Percentiles rank a stretch among this genome's conserved stretches.
phyloP scores from a whole-genome alignment of 2,888 invertebrate genomes.

The Phasia obesa region DNA sequence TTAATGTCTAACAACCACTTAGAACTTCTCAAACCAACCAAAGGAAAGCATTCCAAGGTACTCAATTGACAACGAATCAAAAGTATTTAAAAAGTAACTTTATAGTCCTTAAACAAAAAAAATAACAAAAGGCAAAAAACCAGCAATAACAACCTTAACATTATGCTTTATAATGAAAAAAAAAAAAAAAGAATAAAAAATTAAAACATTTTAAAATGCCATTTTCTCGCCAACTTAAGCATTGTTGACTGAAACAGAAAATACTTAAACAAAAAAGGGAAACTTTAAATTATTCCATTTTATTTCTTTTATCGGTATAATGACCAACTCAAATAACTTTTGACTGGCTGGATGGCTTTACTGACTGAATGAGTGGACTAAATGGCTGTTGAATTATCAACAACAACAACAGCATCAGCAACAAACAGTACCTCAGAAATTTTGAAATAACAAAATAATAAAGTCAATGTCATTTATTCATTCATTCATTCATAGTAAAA shows the following conservation, averaged over 20 bases:
- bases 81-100: slow-evolving; percentile 53
- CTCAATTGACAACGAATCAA: slow-evolving; percentile 1
- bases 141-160: slow-evolving; percentile 26
- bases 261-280: slow-evolving; percentile 38
- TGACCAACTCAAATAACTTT: slow-evolving; percentile 61
- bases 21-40: not conserved
- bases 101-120: slow-evolving; percentile 13
- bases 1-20: not conserved
- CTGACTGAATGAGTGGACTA: slow-evolving; percentile 35
- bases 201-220: slow-evolving; percentile 56
- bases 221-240: slow-evolving; percentile 52
- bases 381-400: slow-evolving; percentile 57
- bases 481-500: too few relatives aligned
- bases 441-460: slow-evolving; percentile 78
- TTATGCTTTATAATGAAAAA: not conserved
- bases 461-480: slow-evolving; percentile 78
- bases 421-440: slow-evolving; percentile 25
- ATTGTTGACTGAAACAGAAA: slow-evolving; percentile 46
- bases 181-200: not conserved
- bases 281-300: slow-evolving; percentile 55
- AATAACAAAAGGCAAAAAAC: slow-evolving; percentile 3
- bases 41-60: not conserved
- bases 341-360: slow-evolving; percentile 22
- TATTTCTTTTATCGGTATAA: slow-evolving; percentile 42
- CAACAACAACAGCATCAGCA: slow-evolving; percentile 1